Evolutionary conservation across 2,888 invertebrate species (phyloP).

Genomic region (Eutolmus rufibarbis): DNA sequence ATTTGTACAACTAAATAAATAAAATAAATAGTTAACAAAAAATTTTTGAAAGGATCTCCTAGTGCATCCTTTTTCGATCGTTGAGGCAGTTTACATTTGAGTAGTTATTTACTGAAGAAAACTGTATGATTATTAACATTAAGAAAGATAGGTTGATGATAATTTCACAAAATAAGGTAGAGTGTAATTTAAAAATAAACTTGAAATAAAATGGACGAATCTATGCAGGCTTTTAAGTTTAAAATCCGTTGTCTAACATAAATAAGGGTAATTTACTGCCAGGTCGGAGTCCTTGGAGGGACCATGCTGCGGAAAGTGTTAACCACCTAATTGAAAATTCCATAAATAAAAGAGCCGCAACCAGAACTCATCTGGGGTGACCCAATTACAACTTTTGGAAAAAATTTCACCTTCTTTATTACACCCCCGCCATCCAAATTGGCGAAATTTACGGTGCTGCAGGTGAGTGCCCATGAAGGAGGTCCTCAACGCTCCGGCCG

Average conservation of each 20-base stretch:
- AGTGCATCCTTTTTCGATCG: no score
- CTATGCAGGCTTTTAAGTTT: background rate
- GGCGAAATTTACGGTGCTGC: background rate
- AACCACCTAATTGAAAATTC: background rate
- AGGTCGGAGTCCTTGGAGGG: background rate
- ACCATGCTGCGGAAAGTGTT: background rate
- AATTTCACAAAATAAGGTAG: no score
- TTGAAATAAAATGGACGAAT: background rate
- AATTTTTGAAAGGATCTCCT: no score
- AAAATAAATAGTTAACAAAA: no score
- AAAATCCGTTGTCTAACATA: background rate
- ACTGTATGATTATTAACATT: no score
- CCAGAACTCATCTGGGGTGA: background rate
- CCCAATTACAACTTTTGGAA: background rate
- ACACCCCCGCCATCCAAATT: background rate
- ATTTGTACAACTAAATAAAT: no score
- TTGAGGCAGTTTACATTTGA: no score
- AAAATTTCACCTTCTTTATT: background rate
- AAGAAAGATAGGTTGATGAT: no score
- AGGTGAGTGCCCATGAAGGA: background rate
- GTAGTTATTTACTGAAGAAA: no score
- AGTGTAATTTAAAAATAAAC: background rate
- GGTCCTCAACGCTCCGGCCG: background rate
- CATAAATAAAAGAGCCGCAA: background rate
- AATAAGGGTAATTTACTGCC: background rate